phyloP scores from a whole-genome alignment of 2,888 invertebrate genomes.

The Nemapogon koenigi region DNA sequence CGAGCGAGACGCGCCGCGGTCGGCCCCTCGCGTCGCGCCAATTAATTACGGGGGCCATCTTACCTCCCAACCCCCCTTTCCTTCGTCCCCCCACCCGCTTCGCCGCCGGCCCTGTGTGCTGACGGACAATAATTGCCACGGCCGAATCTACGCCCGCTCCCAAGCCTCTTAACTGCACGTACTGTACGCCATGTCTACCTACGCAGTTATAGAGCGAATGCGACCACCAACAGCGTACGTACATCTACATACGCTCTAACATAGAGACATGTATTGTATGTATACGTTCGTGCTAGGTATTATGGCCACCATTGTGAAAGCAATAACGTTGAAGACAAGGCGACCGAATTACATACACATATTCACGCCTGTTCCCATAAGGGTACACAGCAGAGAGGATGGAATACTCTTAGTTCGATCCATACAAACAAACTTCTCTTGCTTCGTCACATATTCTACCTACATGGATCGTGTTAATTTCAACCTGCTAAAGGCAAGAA shows the following conservation, averaged over 20 bases:
- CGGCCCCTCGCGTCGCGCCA: slow-evolving; percentile 63
- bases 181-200: too few relatives aligned
- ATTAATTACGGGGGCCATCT: slow-evolving; percentile 65
- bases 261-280: not conserved
- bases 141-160: slow-evolving; percentile 35
- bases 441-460: too few relatives aligned
- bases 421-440: too few relatives aligned
- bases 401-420: too few relatives aligned
- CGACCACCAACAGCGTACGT: too few relatives aligned
- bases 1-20: slow-evolving; percentile 55
- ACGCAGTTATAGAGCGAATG: too few relatives aligned
- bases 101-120: slow-evolving; percentile 25
- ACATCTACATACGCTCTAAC: slow-evolving; percentile 2
- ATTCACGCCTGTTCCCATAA: too few relatives aligned
- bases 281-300: not conserved
- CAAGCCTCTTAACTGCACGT: slow-evolving; percentile 22
- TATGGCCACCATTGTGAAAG: not conserved
- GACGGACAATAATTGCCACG: slow-evolving; percentile 59
- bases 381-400: too few relatives aligned
- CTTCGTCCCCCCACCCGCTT: slow-evolving; percentile 20
- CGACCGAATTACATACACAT: not conserved
- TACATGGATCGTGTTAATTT: too few relatives aligned
- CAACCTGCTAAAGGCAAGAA: too few relatives aligned
- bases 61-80: slow-evolving; percentile 32
- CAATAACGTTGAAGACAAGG: not conserved